phyloP scores from a whole-genome alignment of 2,888 invertebrate genomes.

The Eristalis intricaria region DNA sequence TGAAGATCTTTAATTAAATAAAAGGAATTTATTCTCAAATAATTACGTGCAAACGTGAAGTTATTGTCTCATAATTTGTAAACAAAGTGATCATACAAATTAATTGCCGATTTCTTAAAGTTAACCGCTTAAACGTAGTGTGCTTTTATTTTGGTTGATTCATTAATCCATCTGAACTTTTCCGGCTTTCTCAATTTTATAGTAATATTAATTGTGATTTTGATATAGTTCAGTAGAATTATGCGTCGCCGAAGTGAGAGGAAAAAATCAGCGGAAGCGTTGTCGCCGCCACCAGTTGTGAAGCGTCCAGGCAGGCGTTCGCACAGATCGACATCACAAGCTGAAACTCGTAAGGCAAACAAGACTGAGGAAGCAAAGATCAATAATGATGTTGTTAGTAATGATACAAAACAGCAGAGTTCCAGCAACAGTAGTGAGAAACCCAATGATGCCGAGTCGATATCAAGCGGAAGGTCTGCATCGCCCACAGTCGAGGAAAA shows the following conservation, averaged over 20 bases:
- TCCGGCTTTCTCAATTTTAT: conserved; percentile 18
- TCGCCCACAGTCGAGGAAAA: conserved; percentile 21
- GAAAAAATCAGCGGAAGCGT: conserved; percentile 84
- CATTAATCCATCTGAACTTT: neutral
- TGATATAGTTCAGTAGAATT: neutral
- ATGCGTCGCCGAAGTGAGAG: conserved; percentile 90
- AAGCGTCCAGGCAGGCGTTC: conserved; percentile 77
- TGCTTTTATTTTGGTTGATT: conserved; percentile 17
- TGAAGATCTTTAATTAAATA: neutral
- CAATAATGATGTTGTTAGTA: conserved; percentile 12
- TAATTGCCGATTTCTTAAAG: neutral
- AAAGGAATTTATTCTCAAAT: neutral
- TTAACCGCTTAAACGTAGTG: conserved; percentile 29
- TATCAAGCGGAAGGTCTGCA: neutral
- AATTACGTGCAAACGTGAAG: neutral
- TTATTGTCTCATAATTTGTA: neutral
- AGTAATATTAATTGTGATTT: neutral
- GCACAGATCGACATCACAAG: conserved; percentile 73
- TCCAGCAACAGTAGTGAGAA: conserved; percentile 11
- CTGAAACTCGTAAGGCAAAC: conserved; percentile 76
- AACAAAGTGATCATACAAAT: neutral
- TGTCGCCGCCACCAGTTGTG: conserved; percentile 82
- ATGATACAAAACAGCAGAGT: conserved; percentile 8
- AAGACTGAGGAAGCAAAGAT: conserved; percentile 73
- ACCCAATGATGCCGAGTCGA: conserved; percentile 5